Conservation (phyloP, 2,113 vertebrate genomes). For the Lasiurus cinereus region DNA sequence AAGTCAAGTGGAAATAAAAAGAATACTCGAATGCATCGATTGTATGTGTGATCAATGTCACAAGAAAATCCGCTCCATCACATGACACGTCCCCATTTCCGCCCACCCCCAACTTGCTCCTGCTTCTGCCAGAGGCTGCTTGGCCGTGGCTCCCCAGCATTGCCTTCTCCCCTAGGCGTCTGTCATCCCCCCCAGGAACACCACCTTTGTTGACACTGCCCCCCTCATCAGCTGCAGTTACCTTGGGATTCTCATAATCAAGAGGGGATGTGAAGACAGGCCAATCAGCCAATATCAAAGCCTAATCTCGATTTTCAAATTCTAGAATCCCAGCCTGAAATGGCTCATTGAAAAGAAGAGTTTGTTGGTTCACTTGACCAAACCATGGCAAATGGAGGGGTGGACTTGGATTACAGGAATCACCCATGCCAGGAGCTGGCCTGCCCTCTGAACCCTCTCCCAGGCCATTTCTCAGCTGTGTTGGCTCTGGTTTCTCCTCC, state of each 20-base stretch:
- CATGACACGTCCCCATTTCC: neutral
- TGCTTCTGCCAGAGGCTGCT: neutral
- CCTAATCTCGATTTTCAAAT: neutral
- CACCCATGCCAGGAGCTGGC: neutral
- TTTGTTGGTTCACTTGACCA: neutral
- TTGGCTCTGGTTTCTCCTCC: neutral
- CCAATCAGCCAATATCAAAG: neutral
- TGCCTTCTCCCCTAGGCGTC: neutral
- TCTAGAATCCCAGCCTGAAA: neutral
- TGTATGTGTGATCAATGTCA: neutral
- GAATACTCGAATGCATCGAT: neutral
- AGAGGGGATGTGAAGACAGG: too few species aligned
- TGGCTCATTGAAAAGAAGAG: neutral
- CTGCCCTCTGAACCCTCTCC: too few species aligned
- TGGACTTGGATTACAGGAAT: neutral
- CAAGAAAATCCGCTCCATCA: neutral
- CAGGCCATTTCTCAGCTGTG: neutral
- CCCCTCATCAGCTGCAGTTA: neutral
- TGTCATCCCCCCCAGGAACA: neutral
- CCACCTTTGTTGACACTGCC: neutral
- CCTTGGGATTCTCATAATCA: too few species aligned
- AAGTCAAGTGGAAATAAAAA: conserved; percentile 58
- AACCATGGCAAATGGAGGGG: accelerated
- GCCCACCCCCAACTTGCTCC: neutral
- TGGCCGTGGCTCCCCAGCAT: neutral